These are phyloP conservation scores for Bovichtus variegatus DNA, from an alignment of 2,797 vertebrate species.

Conservation along the genomic window DNA sequence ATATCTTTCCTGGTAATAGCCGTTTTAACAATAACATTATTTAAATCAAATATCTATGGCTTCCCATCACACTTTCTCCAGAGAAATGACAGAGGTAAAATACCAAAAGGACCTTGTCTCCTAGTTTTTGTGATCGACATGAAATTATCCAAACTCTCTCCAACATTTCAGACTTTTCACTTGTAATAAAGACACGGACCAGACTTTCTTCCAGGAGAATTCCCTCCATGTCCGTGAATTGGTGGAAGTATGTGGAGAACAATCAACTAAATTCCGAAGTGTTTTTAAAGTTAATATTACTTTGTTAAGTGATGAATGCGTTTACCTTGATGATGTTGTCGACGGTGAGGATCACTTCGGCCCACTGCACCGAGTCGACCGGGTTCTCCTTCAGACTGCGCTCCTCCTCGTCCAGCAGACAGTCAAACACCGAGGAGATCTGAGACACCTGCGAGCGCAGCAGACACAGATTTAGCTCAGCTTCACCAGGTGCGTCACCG, in stretches of 20 bases:
- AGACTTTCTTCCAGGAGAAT: background rate
- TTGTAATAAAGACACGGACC: too few species aligned
- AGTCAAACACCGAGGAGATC: slow-evolving; percentile 92
- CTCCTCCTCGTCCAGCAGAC: slow-evolving; percentile 93
- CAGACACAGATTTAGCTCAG: background rate
- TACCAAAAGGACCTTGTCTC: background rate
- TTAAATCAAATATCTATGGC: too few species aligned
- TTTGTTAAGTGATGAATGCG: too few species aligned
- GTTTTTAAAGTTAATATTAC: background rate
- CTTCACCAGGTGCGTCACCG: background rate
- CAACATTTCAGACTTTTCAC: too few species aligned
- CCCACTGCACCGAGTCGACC: slow-evolving; percentile 90
- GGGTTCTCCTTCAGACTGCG: slow-evolving; percentile 86
- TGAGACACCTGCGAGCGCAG: slow-evolving; percentile 89
- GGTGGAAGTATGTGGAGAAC: too few species aligned
- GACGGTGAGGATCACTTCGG: slow-evolving; percentile 88
- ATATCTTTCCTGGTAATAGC: too few species aligned
- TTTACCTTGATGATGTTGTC: slow-evolving; percentile 93
- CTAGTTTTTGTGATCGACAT: too few species aligned
- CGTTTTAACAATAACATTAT: too few species aligned
- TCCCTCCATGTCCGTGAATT: background rate
- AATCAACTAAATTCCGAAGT: background rate
- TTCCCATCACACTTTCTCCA: background rate
- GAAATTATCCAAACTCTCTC: too few species aligned
- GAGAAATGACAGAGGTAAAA: background rate